Base-by-base conservation (phyloP, 2,888 invertebrate genomes). In the Stegophylla sp. region DNA sequence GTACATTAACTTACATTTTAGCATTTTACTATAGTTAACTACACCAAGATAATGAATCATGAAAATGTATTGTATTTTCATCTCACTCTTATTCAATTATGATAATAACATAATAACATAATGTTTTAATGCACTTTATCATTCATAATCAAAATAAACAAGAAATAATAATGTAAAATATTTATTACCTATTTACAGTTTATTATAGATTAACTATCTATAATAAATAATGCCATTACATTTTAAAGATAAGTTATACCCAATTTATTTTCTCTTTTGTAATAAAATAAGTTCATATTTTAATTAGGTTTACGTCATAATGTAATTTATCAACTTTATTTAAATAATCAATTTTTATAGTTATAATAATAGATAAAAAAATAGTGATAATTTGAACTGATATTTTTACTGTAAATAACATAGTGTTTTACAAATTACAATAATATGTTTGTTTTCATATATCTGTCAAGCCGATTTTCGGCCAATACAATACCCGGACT, bases 271-370 rank as follows among this genome's bases (percentile, higher is more conserved):
- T 34, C 66, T 20, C 23, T 66, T 45, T 23, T 15, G n/a, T 66
- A 10, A 23, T 10, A 43, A 66, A 45, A 66, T 45, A 43, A 41
- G 45, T 23, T 56, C 15, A 23, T 17, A 45, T 66, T 45, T 45
- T 66, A 66, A 66, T 45, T 66, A 17, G 20, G 26, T 66, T 66
- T 45, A 66, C 66, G 66, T 45, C 45, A 45, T 66, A 66, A 13
- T 23, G 1, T 66, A 45, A 1, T 13, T 43, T 15, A 23, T 43
- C 20, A 66, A 3, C 20, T 41, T 4, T n/a, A 66, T 45, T 26
- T 23, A 45, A 66, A 66, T 45, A 66, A 66, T 66, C 45, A 23
- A 45, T 45, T 66, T 66, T 45, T 7, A 66, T 45, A 3, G 45
- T 45, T 45, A 15, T 66, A 45, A 45, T 45, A 45, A 66, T 45